These are phyloP conservation scores for Formica aserva DNA, from an alignment of 2,888 invertebrate genomes.

Conservation along the genomic window DNA sequence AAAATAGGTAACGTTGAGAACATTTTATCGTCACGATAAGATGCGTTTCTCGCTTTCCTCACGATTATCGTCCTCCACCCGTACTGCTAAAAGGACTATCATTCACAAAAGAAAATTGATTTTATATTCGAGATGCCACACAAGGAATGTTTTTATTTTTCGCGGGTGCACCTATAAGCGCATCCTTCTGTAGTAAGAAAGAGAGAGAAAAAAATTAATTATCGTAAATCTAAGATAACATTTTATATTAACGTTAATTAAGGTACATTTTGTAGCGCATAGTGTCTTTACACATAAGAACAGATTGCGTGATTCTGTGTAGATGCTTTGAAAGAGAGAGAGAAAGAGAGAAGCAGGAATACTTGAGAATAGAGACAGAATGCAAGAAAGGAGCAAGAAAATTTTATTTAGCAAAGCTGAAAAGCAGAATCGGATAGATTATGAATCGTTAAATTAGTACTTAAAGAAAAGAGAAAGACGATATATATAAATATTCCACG, in stretches of 20 bases:
- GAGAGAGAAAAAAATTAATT: constrained; percentile 54
- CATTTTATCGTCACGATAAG: neutral
- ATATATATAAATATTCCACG: constrained; percentile 32
- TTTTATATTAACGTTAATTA: constrained; percentile 78
- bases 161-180: constrained; percentile 56
- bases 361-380: constrained; percentile 9
- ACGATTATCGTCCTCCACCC: constrained; percentile 43
- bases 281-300: constrained; percentile 57
- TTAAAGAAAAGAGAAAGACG: neutral
- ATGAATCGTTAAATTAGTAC: constrained; percentile 32
- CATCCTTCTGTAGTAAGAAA: constrained; percentile 52
- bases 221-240: constrained; percentile 71
- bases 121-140: constrained; percentile 62
- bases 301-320: constrained; percentile 61
- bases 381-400: neutral
- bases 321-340: constrained; percentile 55
- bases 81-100: constrained; percentile 48
- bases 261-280: constrained; percentile 74
- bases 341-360: constrained; percentile 14
- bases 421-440: constrained; percentile 25
- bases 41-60: neutral
- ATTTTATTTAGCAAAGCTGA: constrained; percentile 41
- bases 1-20: neutral
- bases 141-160: constrained; percentile 65
- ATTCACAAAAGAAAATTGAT: constrained; percentile 53